Base-by-base conservation (phyloP, 2,797 vertebrate species). In the Coregonus ussuriensis region DNA sequence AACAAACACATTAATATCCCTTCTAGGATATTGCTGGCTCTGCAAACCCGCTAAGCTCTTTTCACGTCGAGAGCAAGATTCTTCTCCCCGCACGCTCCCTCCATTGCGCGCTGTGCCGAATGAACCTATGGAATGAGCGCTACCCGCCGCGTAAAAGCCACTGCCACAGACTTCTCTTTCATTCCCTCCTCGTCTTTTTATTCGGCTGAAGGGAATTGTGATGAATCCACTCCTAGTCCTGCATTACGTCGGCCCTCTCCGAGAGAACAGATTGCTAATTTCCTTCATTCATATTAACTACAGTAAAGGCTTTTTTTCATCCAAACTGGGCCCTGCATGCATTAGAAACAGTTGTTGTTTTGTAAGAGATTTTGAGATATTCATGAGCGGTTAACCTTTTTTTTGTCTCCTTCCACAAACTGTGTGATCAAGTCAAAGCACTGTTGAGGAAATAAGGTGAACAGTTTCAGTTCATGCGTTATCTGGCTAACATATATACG, bases 11-110 rank as follows among this genome's bases (percentile, higher is more conserved):
- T 87, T 90, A 82, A 82, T 83, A 83, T 85, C 86, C 82, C 86
- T 83, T 47, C 76, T 66, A 52, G 67, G 80, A 90, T 86, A 82
- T 31, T 90, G 85, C 85, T 83, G 84, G 88, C 89, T 85, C 87
- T 88, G 88, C 85, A 87, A 91, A 90, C 89, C 77, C 83, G 2
- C 88, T 21, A 80, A 91, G 90, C 91, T 75, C 93, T 91, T 93
- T 93, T 93, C 88, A 89, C 83, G 90, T 83, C 6, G 7, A 41
- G 41, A 41, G 41, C 41, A 41, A 41, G 7, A 7, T 37, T 6
- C 1, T 6, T 37, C 37, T 41, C 7, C 41, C 7, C 37, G 3
- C 1, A 1, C 6, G 6, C 41, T 1, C 41, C 1, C 9, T 41
- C 41, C 41, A 6, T 59, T 35, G 70, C 65, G 69, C 59, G 63